Evolutionary conservation across 2,888 invertebrate species (phyloP).

Genomic region (Eilema depressum): DNA sequence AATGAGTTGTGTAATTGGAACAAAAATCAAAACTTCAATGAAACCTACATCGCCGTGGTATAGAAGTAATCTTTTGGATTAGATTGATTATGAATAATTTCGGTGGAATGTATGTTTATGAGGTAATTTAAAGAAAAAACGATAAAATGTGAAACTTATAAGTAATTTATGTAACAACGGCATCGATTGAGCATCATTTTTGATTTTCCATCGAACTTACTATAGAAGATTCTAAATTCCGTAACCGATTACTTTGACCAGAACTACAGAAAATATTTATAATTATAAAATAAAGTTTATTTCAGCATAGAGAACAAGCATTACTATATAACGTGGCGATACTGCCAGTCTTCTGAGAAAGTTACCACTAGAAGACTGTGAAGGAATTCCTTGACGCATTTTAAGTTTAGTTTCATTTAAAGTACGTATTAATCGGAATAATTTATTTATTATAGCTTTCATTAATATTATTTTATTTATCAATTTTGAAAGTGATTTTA

Average conservation of each 20-base stretch:
- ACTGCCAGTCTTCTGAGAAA: too few relatives aligned
- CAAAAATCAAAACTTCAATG: neutral
- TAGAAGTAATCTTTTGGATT: neutral
- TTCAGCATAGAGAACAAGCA: too few relatives aligned
- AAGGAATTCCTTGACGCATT: too few relatives aligned
- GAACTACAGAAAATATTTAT: too few relatives aligned
- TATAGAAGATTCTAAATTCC: neutral
- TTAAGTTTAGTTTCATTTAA: too few relatives aligned
- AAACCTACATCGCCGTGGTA: neutral
- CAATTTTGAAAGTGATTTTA: too few relatives aligned
- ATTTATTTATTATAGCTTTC: too few relatives aligned
- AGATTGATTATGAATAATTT: slow-evolving; percentile 1
- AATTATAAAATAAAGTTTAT: too few relatives aligned
- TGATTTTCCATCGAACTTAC: neutral
- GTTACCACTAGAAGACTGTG: too few relatives aligned
- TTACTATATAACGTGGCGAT: too few relatives aligned
- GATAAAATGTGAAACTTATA: neutral
- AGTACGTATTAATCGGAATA: too few relatives aligned
- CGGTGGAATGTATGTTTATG: neutral
- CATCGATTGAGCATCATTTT: neutral
- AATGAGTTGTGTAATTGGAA: neutral
- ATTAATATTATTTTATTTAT: too few relatives aligned
- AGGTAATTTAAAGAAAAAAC: slow-evolving; percentile 1
- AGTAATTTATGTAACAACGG: slow-evolving; percentile 1
- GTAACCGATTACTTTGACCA: neutral